Percentiles rank a stretch among this genome's conserved stretches.
Evolutionary conservation across 2,888 invertebrate genomes (phyloP).

Genomic region (Cheilosia impressa): DNA sequence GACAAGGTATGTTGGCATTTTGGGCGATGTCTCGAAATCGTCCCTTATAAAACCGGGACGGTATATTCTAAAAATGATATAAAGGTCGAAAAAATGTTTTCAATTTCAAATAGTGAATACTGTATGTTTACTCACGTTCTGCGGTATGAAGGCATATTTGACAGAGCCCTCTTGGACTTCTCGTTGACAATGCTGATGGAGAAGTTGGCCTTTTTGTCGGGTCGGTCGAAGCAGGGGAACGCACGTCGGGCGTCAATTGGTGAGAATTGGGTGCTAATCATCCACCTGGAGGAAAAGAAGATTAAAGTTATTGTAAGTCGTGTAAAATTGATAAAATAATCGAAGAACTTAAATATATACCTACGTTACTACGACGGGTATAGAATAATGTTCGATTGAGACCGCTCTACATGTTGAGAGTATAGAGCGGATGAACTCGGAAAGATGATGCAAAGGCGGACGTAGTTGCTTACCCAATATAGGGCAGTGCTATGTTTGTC

Average conservation of each 20-base stretch:
- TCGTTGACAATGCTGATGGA: slow-evolving; percentile 87
- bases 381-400: too few species aligned
- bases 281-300: slow-evolving; percentile 85
- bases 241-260: slow-evolving; percentile 91
- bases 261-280: slow-evolving; percentile 92
- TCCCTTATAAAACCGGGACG: slow-evolving; percentile 87
- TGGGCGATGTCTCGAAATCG: slow-evolving; percentile 86
- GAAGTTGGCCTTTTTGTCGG: slow-evolving; percentile 91
- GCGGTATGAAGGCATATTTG: slow-evolving; percentile 87
- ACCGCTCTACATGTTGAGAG: too few species aligned
- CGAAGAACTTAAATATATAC: too few species aligned
- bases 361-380: too few species aligned
- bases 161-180: slow-evolving; percentile 83
- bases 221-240: slow-evolving; percentile 95
- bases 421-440: too few species aligned
- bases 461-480: too few species aligned
- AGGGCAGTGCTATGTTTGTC: too few species aligned
- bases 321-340: too few species aligned
- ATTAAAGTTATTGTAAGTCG: too few species aligned
- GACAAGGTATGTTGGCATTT: slow-evolving; percentile 91
- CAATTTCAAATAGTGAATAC: neutral
- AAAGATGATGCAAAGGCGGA: too few species aligned
- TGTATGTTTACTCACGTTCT: slow-evolving; percentile 78
- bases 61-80: slow-evolving; percentile 75
- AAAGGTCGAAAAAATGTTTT: neutral